phyloP scores from a whole-genome alignment of 2,113 vertebrate genomes.

The Euleptes europaea region DNA sequence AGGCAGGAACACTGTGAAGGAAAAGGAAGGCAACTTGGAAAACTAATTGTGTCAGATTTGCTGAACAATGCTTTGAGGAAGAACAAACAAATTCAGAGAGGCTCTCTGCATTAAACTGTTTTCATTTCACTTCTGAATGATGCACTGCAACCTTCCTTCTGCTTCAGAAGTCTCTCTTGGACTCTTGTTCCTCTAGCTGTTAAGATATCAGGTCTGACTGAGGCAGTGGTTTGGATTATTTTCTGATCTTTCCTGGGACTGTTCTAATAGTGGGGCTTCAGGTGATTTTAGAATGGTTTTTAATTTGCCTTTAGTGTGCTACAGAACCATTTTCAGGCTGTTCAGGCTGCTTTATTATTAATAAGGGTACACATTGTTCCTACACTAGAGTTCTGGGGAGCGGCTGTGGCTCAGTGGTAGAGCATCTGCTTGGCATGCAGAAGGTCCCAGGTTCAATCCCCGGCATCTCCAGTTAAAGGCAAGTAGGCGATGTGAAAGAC shows the following conservation, averaged over 20 bases:
- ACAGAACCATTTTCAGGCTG: no score
- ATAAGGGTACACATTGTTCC: no score
- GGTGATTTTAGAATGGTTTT: no score
- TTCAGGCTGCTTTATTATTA: no score
- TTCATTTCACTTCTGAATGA: conserved; percentile 34
- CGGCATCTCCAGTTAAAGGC: no score
- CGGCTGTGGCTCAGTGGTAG: no score
- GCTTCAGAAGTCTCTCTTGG: background rate
- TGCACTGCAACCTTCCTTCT: conserved; percentile 2
- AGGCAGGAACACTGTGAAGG: background rate
- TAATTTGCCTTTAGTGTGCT: no score
- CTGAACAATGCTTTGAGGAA: conserved; percentile 24
- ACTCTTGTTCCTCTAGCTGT: background rate
- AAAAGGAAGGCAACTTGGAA: background rate
- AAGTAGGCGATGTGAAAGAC: no score
- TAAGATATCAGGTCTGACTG: background rate
- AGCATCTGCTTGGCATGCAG: no score
- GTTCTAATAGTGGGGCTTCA: no score
- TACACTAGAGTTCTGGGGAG: no score
- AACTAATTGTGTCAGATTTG: background rate
- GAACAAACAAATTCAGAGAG: conserved; percentile 25
- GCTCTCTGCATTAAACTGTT: conserved; percentile 4
- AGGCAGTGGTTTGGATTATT: background rate
- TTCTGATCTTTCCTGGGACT: background rate
- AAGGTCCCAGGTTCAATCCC: no score